Conservation (phyloP, 2,888 invertebrate species). For the Epinotia bilunana region DNA sequence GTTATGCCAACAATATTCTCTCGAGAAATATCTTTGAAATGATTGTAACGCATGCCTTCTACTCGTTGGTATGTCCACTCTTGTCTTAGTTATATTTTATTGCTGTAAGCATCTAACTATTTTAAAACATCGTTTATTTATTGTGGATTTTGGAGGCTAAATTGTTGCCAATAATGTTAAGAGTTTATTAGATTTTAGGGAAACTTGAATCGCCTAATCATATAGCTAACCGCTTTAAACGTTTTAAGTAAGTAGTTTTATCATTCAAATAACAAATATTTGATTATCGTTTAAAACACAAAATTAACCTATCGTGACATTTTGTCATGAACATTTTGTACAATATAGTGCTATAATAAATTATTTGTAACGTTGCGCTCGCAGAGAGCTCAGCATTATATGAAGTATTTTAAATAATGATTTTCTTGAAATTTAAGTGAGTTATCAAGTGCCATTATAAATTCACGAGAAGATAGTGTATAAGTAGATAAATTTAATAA, state of each 20-base stretch:
- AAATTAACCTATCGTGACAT: neutral
- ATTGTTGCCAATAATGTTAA: conserved; percentile 37
- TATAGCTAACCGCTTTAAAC: conserved; percentile 20
- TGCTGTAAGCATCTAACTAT: conserved; percentile 5
- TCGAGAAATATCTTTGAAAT: too few species aligned
- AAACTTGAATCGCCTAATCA: conserved; percentile 36
- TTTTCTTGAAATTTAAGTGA: neutral
- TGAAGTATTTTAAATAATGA: neutral
- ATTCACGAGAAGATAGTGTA: neutral
- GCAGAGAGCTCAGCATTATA: neutral
- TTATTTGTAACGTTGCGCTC: neutral
- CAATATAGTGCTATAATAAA: neutral
- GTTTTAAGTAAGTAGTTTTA: conserved; percentile 5
- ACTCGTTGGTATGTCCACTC: neutral
- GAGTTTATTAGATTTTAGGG: conserved; percentile 38
- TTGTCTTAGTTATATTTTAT: neutral
- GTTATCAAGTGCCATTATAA: conserved; percentile 12
- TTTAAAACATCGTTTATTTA: conserved; percentile 3
- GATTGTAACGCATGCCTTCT: neutral
- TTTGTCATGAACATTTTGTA: too few species aligned
- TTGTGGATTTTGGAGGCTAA: conserved; percentile 24
- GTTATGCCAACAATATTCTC: neutral
- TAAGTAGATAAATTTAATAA: neutral
- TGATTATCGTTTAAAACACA: neutral
- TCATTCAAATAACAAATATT: neutral